Percentiles rank a stretch among this genome's conserved stretches.
phyloP scores from a whole-genome alignment of 2,113 vertebrate species.

The Callionymus lyra region DNA sequence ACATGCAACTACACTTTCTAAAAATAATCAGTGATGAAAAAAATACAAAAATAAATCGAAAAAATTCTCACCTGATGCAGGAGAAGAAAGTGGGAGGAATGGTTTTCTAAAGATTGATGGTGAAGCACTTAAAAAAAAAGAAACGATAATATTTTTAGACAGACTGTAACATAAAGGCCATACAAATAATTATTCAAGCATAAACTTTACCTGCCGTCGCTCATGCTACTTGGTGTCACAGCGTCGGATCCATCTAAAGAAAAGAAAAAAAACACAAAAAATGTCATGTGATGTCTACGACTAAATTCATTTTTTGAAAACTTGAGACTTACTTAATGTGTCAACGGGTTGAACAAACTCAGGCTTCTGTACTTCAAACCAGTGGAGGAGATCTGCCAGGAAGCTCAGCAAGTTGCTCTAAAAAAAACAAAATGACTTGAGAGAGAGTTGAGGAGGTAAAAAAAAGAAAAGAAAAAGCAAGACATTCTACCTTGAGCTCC shows the following conservation, averaged over 20 bases:
- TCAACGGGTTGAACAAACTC: slow-evolving; percentile 78
- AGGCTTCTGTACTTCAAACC: slow-evolving; percentile 80
- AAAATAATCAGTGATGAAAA: too few relatives aligned
- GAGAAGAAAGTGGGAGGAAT: slow-evolving; percentile 75
- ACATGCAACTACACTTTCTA: too few relatives aligned
- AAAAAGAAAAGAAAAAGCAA: not conserved
- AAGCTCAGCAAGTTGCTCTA: slow-evolving; percentile 79
- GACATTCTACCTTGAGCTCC: slow-evolving; percentile 71
- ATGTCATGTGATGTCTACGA: not conserved
- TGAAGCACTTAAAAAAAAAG: slow-evolving; percentile 54
- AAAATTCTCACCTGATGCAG: slow-evolving; percentile 67
- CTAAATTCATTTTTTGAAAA: not conserved
- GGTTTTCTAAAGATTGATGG: slow-evolving; percentile 82
- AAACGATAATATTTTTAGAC: slow-evolving; percentile 1
- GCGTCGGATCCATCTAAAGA: slow-evolving; percentile 53
- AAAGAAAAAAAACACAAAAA: slow-evolving; percentile 11
- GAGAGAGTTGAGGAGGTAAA: not conserved
- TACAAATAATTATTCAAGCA: not conserved
- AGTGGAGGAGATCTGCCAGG: slow-evolving; percentile 76
- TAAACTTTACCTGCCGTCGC: slow-evolving; percentile 53
- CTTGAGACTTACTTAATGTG: slow-evolving; percentile 52
- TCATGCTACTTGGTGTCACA: slow-evolving; percentile 39
- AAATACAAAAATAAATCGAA: too few relatives aligned
- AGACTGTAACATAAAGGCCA: too few relatives aligned
- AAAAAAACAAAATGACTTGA: not conserved